Evolutionary conservation across 2,888 invertebrate species (phyloP), one percentile per base, ranked within the genome.

Genomic region (Heteropelma amictum): DNA sequence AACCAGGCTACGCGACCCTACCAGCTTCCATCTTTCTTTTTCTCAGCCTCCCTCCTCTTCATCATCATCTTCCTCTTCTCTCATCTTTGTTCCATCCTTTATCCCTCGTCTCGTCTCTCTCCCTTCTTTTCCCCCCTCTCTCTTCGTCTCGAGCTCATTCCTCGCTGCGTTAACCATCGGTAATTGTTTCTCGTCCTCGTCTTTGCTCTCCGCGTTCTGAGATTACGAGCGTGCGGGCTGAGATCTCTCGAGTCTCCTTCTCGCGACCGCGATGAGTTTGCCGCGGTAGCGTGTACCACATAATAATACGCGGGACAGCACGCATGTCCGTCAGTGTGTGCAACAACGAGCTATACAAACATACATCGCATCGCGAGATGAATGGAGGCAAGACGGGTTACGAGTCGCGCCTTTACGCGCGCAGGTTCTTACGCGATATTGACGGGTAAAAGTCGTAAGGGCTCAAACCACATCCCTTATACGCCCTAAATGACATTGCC

Each of bases 1-100:
- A 82, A 81, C 72, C 78, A 78, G 79, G 76, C 77, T 82, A 78
- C 78, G 78, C 79, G 77, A 71, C 77, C 76, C 70, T 74, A 72
- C 53, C 71, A 72, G 67, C 69, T 58, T 72, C 53, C 40, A 58
- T 73, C 58, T 64, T 33, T 64, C 60, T 63, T 42, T 68, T 64
- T 35, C 63, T 73, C 56, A 33, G 33, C 68, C 45, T 53, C 47
- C 63, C 60, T 58, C 14, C 58, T 7, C 61, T 58, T 47, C 1
- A 21, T 6, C 53, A 28, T 51, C 38, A 19, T 38, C 35, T 67
- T 49, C 4, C 23, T 1, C 49, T 35, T 19, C 51, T 7, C 17
- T 30, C 40, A 65, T n/a, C 35, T 61, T 49, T 2, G 23, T 4
- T 40, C 28, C 61, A 38, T 26, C 30, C 28, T 64, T 51, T 38